These are phyloP conservation scores for Ectemnius lituratus DNA, from an alignment of 2,888 invertebrate species.

Conservation along the genomic window DNA sequence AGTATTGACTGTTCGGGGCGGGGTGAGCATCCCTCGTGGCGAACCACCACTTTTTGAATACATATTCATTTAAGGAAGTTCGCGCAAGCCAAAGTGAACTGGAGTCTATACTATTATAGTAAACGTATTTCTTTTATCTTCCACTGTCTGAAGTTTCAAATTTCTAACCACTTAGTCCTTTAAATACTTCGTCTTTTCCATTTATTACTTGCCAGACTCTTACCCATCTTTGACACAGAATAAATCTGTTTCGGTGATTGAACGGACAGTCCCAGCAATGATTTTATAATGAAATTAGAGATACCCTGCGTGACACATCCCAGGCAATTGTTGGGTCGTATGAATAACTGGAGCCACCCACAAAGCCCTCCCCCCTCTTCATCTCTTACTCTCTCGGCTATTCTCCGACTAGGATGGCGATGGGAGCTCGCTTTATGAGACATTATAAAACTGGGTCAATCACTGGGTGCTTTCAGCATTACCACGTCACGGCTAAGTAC, in stretches of 20 bases:
- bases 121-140: too few species aligned
- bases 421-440: slow-evolving; percentile 31
- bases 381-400: too few species aligned
- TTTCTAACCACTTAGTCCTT: too few species aligned
- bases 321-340: slow-evolving; percentile 28
- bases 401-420: slow-evolving; percentile 16
- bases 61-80: slow-evolving; percentile 27
- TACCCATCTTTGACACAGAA: too few species aligned
- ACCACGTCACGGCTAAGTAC: slow-evolving; percentile 37
- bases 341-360: slow-evolving; percentile 42
- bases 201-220: too few species aligned
- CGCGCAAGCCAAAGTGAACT: slow-evolving; percentile 14
- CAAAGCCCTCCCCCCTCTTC: slow-evolving; percentile 25
- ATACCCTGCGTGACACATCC: slow-evolving; percentile 15
- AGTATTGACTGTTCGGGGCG: slow-evolving; percentile 40
- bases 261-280: slow-evolving; percentile 30
- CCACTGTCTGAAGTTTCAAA: too few species aligned
- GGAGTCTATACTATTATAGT: slow-evolving; percentile 23
- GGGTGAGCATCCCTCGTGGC: slow-evolving; percentile 32
- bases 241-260: slow-evolving; percentile 2
- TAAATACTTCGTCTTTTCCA: too few species aligned
- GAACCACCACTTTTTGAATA: slow-evolving; percentile 26
- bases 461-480: slow-evolving; percentile 40
- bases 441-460: slow-evolving; percentile 54
- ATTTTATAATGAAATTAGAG: slow-evolving; percentile 53